phyloP scores from a whole-genome alignment of 2,797 vertebrate species.

The Ficedula albicollis region DNA sequence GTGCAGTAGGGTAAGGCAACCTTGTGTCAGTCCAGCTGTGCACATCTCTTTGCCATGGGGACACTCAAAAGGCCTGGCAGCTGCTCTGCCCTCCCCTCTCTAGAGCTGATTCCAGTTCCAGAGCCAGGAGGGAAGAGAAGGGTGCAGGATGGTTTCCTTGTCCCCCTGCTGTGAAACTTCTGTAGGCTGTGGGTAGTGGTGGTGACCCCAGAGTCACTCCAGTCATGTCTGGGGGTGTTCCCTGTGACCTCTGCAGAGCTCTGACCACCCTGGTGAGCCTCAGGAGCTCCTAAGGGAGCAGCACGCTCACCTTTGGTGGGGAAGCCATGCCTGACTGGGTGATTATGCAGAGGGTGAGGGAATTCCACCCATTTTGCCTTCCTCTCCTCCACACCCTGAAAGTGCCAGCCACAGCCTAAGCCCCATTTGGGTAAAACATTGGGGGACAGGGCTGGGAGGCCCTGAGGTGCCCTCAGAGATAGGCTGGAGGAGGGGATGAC shows the following conservation, averaged over 20 bases:
- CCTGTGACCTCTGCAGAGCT: neutral
- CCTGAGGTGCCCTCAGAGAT: neutral
- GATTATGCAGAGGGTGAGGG: fast-evolving
- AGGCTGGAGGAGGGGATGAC: neutral
- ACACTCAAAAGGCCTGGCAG: neutral
- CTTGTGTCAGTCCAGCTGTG: neutral
- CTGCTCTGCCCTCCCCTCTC: neutral
- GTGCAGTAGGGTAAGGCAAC: neutral
- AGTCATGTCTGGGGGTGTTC: neutral
- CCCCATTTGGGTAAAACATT: neutral
- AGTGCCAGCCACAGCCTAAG: neutral
- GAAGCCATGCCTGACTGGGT: neutral
- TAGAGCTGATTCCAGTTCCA: neutral
- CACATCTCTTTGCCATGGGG: neutral
- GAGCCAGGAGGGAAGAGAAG: neutral
- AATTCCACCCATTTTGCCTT: neutral
- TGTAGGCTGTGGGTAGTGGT: neutral
- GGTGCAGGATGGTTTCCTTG: neutral
- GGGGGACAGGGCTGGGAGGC: neutral
- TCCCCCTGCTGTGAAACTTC: neutral
- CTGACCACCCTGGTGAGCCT: neutral
- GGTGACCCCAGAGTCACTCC: neutral
- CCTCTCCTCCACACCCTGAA: neutral
- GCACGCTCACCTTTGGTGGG: neutral
- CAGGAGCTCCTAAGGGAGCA: neutral